phyloP scores from a whole-genome alignment of 2,888 invertebrate species.

The Agrotis puta region DNA sequence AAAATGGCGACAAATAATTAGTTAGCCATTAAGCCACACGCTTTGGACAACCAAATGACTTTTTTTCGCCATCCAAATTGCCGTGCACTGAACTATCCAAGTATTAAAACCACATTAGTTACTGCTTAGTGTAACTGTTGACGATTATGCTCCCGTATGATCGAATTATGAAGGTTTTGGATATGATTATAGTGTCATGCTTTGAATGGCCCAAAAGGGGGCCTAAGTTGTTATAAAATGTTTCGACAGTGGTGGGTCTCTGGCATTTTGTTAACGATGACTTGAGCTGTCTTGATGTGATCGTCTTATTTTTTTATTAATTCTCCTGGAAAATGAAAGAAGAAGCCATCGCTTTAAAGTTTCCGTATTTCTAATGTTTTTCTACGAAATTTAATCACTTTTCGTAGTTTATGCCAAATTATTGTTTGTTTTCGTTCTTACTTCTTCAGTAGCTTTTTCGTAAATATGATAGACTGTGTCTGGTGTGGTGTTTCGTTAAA shows the following conservation, averaged over 20 bases:
- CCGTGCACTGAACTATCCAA: constrained; percentile 69
- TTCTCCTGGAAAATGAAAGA: too few species aligned
- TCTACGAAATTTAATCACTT: too few species aligned
- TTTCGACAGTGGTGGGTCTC: neutral
- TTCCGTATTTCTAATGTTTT: too few species aligned
- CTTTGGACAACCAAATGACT: constrained; percentile 77
- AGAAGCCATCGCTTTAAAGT: too few species aligned
- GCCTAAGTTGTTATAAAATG: constrained; percentile 39
- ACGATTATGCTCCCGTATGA: constrained; percentile 75
- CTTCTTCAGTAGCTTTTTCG: too few species aligned
- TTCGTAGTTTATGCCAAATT: too few species aligned
- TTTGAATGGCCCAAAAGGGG: constrained; percentile 14
- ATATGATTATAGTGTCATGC: constrained; percentile 49
- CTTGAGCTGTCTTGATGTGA: neutral
- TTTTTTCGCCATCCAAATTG: constrained; percentile 85
- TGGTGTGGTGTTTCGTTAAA: too few species aligned
- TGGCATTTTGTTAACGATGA: constrained; percentile 16
- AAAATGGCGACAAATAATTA: constrained; percentile 80
- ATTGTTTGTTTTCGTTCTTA: too few species aligned
- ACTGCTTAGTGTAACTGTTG: constrained; percentile 73
- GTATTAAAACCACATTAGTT: constrained; percentile 88
- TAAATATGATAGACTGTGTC: too few species aligned
- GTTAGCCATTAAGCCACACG: constrained; percentile 84
- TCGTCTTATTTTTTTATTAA: neutral
- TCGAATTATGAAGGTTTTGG: constrained; percentile 61